Base-by-base conservation (phyloP, 2,113 vertebrate genomes). In the Myiagra hebetior region DNA sequence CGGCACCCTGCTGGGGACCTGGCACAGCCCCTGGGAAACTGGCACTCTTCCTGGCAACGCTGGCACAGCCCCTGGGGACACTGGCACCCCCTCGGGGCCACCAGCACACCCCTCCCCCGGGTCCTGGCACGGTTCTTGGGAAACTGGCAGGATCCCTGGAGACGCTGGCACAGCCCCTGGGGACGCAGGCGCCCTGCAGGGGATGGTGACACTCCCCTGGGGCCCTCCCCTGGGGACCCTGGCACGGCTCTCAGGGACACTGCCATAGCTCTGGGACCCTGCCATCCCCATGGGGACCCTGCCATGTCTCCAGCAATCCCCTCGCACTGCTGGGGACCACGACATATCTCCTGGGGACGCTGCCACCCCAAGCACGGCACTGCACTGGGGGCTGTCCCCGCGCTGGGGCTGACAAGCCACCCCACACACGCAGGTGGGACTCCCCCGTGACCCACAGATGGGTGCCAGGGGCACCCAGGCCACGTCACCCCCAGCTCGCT, bases 401-500 rank as follows among this genome's bases (percentile, higher is more conserved):
- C 9, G 31, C 22, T 8, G 21, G 37, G 50, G 41, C 39, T 63
- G 64, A 27, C 62, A 13, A 16, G 39, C n/a, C 13, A 46, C 20
- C 44, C 44, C 37, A 17, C 37, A 12, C 31, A 0, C 1, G 14
- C n/a, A 52, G 37, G 0, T 3, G 10, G 23, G 27, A 21, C 42
- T 35, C 33, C 33, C 46, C 35, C 0, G 0, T 4, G 20, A 27
- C 52, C 42, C 17, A 7, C 33, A 13, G 65, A 17, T 8, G 1
- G 24, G 44, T 35, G 35, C 6, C 55, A 27, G 39, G 2, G 52
- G 37, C 5, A 8, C 56, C 55, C 13, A 56, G 30, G 56, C 42
- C 70, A 6, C 0, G 0, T 41, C 44, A 42, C 15, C 15, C 7
- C 22, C 9, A 2, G 39, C 5, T 35, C 26, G 6, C 27, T 35